Evolutionary conservation across 2,797 vertebrate species (phyloP).

Genomic region (Chaetodon trifasciatus): DNA sequence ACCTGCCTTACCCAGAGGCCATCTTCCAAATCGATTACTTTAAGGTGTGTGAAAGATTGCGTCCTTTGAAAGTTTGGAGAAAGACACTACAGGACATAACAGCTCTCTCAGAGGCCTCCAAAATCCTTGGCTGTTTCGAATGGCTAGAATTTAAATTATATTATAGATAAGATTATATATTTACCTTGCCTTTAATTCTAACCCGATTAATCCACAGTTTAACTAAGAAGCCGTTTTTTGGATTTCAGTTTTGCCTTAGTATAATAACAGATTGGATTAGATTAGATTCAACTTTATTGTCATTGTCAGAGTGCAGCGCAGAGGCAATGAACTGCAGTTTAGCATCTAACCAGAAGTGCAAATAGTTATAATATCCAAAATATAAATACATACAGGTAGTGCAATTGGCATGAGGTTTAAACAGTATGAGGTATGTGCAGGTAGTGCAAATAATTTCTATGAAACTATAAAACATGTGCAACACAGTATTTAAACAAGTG

Average conservation of each 20-base stretch:
- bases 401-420: too few relatives aligned
- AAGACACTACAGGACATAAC: background rate
- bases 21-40: constrained; percentile 95
- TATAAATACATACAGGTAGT: too few relatives aligned
- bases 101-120: background rate
- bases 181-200: background rate
- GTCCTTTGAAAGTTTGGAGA: background rate
- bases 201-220: background rate
- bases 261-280: background rate
- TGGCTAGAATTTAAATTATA: background rate
- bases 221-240: background rate
- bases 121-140: background rate
- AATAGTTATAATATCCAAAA: too few relatives aligned
- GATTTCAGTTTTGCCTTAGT: background rate
- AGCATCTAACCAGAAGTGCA: too few relatives aligned
- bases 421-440: too few relatives aligned
- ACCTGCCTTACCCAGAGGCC: constrained; percentile 92
- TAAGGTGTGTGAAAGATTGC: constrained; percentile 82
- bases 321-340: too few relatives aligned
- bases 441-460: too few relatives aligned
- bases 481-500: too few relatives aligned
- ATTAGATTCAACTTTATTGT: too few relatives aligned
- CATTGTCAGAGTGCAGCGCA: too few relatives aligned
- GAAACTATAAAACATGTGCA: too few relatives aligned
- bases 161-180: background rate